phyloP scores from a whole-genome alignment of 2,797 vertebrate genomes.

The Liparis tanakae region DNA sequence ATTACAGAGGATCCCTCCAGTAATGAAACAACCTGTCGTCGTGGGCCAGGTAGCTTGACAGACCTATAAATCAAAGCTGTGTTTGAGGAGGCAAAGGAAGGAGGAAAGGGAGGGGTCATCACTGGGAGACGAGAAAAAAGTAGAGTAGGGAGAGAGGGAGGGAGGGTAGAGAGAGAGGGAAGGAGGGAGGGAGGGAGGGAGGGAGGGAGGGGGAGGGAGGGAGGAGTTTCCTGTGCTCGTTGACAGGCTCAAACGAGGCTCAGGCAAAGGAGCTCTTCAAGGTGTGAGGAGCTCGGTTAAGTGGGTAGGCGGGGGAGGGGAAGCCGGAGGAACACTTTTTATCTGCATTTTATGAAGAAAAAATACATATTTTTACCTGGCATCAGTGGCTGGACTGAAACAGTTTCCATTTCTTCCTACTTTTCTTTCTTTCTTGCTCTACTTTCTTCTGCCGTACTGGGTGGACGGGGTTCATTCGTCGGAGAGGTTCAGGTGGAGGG shows the following conservation, averaged over 20 bases:
- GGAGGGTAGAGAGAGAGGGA: conserved; percentile 1
- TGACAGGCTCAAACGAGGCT: conserved; percentile 75
- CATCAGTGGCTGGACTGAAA: neutral
- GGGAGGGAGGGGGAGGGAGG: conserved; percentile 23
- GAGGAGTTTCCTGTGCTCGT: conserved; percentile 78
- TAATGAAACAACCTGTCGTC: conserved; percentile 69
- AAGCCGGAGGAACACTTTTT: conserved; percentile 3
- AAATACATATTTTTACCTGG: too few relatives aligned
- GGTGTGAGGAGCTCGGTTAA: conserved; percentile 59
- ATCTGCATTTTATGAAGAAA: neutral
- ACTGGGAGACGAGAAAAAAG: conserved; percentile 39
- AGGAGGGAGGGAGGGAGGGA: conserved; percentile 17
- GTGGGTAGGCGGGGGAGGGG: conserved; percentile 18
- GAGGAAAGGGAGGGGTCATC: neutral
- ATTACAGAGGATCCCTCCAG: conserved; percentile 66
- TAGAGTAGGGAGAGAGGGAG: conserved; percentile 30
- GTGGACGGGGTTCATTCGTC: neutral
- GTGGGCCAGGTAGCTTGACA: conserved; percentile 65
- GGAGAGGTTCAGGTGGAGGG: neutral
- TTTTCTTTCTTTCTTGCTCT: neutral
- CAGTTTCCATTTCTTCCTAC: neutral
- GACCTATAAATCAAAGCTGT: conserved; percentile 70
- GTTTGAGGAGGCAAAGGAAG: conserved; percentile 24
- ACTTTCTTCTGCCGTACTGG: neutral
- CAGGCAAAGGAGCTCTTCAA: conserved; percentile 75